Percentiles rank a stretch among this genome's conserved stretches.
phyloP scores from a whole-genome alignment of 1,140 invertebrate species.

The Nylanderia fulva region DNA sequence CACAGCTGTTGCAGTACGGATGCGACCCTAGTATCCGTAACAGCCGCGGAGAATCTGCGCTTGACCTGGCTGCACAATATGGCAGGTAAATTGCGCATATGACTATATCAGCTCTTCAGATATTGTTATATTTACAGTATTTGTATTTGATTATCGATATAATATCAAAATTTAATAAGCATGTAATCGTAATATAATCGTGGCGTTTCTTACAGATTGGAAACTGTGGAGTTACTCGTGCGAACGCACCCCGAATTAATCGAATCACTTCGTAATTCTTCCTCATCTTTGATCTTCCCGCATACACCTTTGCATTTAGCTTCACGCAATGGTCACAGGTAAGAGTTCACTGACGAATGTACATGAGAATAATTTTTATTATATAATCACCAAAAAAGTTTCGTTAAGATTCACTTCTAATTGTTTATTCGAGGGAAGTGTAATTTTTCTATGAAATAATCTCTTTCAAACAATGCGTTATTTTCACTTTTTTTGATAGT shows the following conservation, averaged over 20 bases:
- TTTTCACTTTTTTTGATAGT: not conserved
- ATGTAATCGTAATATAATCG: constrained; percentile 43
- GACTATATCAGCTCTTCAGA: constrained; percentile 6
- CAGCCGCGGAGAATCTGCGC: constrained; percentile 94
- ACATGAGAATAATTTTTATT: not conserved
- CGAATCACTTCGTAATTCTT: constrained; percentile 88
- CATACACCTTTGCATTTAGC: constrained; percentile 97
- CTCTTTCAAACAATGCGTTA: not conserved
- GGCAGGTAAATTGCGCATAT: constrained; percentile 88
- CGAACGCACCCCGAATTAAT: constrained; percentile 92
- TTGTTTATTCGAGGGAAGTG: not conserved
- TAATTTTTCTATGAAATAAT: too few relatives aligned
- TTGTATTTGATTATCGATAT: constrained; percentile 15
- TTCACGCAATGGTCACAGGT: constrained; percentile 96
- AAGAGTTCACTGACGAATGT: constrained; percentile 80
- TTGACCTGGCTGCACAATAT: constrained; percentile 97
- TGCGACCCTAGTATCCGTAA: constrained; percentile 97
- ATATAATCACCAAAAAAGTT: not conserved
- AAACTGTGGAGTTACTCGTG: constrained; percentile 95
- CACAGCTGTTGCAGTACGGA: constrained; percentile 93
- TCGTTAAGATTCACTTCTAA: not conserved
- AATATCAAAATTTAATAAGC: not conserved
- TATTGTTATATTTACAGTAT: constrained; percentile 3
- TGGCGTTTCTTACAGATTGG: constrained; percentile 88
- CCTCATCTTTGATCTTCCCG: constrained; percentile 89